Evolutionary conservation across 2,797 vertebrate species (phyloP), one percentile per base, ranked within the genome.

Genomic region (Thripadectes ignobilis): DNA sequence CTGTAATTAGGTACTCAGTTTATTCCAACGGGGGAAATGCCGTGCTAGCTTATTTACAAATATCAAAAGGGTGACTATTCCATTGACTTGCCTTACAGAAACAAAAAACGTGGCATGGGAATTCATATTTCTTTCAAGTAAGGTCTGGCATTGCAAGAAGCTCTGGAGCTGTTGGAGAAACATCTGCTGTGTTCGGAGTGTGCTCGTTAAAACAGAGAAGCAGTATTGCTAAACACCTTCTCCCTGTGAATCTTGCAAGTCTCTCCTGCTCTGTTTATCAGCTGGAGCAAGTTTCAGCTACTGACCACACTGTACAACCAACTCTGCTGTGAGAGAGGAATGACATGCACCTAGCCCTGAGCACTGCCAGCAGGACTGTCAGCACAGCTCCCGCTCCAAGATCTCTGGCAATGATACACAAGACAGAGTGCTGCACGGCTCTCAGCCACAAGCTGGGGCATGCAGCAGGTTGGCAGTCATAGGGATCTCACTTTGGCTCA

Each of bases 371-470:
- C 24, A 20, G 93, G 61, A 75, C 85, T 95, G 93, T 96, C 94
- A 96, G 83, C 12, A 3, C 81, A 89, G 66, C 49, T 94, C 81
- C 58, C 0, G 0, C 78, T 87, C 59, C 49, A 38, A 90, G 93
- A 92, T 93, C 95, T 88, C 71, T 75, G 63, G 11, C 3, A 15
- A n/a, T 95, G 93, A 97, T 83, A 97, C 89, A 82, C 3, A 5
- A 95, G 96, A 92, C 92, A 74, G 92, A 92, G 77, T 3, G 0
- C 59, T 61, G 79, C 52, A 77, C 27, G 12, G 43, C 87, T 96
- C 95, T 97, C 95, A 98, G 96, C 68, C 74, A 88, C 98, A 96
- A 96, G 98, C 95, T 29, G 9, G 68, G 94, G 88, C 98, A 96
- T 97, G 98, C 20, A 48, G 55, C 41, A 79, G 63, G 81, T 68